These are phyloP conservation scores for Cotesia congregata DNA, from an alignment of 2,888 invertebrate species.

Conservation along the genomic window DNA sequence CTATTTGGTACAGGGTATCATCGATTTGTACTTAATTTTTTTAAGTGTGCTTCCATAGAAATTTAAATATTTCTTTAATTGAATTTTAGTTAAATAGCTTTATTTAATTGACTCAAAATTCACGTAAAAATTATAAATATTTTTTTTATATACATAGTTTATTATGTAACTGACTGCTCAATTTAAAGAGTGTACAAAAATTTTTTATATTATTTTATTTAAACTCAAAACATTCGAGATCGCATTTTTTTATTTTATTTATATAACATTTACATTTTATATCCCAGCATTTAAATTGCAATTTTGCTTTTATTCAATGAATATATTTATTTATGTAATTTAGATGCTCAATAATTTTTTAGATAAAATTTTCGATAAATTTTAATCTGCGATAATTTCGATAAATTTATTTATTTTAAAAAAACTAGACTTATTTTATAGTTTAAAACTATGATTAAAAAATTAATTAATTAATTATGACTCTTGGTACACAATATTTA, in stretches of 20 bases:
- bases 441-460: not conserved
- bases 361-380: not conserved
- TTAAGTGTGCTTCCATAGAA: slow-evolving; percentile 5
- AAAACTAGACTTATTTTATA: not conserved
- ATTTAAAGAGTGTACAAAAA: slow-evolving; percentile 6
- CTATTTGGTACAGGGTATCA: slow-evolving; percentile 13
- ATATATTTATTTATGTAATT: not conserved
- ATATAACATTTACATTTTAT: not conserved
- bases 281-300: slow-evolving; percentile 7
- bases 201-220: slow-evolving; percentile 18
- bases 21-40: slow-evolving; percentile 4
- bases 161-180: too few relatives aligned
- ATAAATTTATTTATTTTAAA: not conserved
- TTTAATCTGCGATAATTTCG: not conserved
- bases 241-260: not conserved
- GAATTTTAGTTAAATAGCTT: slow-evolving; percentile 1
- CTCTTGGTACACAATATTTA: not conserved
- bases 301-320: not conserved
- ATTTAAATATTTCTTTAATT: not conserved
- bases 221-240: not conserved
- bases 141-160: too few relatives aligned
- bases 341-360: not conserved
- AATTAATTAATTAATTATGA: not conserved
- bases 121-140: too few relatives aligned
- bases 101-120: not conserved